Evolutionary conservation across 92 coral and sea anemone genomes (phyloP).

Genomic region (Heteractis magnifica): DNA sequence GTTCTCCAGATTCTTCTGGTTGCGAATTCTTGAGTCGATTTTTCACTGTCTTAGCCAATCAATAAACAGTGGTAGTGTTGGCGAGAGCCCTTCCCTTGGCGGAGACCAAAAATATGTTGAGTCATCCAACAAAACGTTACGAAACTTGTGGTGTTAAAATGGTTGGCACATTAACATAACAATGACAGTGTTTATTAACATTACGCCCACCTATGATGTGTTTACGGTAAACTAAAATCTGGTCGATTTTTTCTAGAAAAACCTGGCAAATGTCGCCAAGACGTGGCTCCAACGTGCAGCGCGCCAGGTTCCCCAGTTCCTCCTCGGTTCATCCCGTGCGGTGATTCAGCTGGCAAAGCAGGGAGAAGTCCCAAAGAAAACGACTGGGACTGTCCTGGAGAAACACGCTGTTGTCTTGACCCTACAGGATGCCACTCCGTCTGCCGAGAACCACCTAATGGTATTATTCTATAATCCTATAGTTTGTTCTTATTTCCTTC

Average conservation of each 20-base stretch:
- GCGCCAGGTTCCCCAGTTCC: conserved; percentile 32
- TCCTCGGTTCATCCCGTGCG: conserved; percentile 49
- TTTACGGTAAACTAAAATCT: neutral
- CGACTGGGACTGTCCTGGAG: conserved; percentile 78
- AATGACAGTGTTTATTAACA: no score
- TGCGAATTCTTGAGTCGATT: no score
- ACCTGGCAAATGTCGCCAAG: conserved; percentile 48
- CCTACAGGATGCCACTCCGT: conserved; percentile 49
- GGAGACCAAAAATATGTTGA: no score
- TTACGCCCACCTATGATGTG: no score
- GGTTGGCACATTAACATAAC: no score
- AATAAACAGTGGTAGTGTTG: no score
- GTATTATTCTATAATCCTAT: conserved; percentile 7
- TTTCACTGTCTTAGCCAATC: no score
- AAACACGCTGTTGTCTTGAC: conserved; percentile 59
- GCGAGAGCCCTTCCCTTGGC: no score
- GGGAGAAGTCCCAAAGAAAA: conserved; percentile 28
- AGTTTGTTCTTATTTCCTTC: neutral
- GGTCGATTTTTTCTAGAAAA: conserved; percentile 30
- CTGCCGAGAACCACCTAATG: conserved; percentile 57
- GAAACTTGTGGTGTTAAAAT: no score
- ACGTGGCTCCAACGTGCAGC: conserved; percentile 21
- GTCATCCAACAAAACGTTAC: no score
- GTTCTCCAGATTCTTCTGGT: no score
- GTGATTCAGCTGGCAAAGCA: conserved; percentile 29